These are phyloP conservation scores for Druon quercuslanigerum DNA, from an alignment of 1,140 invertebrate genomes.

Conservation along the genomic window DNA sequence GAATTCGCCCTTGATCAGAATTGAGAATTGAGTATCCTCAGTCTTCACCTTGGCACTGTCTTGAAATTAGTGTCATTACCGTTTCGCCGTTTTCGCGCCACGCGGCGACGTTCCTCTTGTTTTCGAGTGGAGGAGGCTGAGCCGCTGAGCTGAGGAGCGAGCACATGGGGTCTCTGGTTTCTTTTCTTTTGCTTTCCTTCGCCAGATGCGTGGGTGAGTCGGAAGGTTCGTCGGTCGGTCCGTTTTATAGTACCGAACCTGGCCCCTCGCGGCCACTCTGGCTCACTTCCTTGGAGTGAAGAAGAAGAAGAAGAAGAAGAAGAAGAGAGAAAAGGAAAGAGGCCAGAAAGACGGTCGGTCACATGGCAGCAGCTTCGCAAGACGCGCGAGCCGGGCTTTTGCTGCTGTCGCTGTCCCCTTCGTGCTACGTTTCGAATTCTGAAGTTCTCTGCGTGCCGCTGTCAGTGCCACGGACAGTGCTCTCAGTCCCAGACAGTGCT, in stretches of 20 bases:
- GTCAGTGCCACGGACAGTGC: conserved; percentile 11
- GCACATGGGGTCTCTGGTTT: conserved; percentile 42
- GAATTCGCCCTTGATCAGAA: no score
- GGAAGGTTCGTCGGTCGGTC: conserved; percentile 53
- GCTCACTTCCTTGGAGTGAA: background rate
- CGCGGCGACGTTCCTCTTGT: background rate
- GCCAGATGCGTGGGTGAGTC: conserved; percentile 70
- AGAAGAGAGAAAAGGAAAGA: conserved; percentile 54
- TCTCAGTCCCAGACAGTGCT: background rate
- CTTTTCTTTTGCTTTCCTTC: conserved; percentile 55
- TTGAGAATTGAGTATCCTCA: no score
- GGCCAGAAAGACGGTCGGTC: conserved; percentile 61
- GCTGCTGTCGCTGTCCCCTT: conserved; percentile 46
- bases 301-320: background rate
- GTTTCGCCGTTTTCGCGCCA: conserved; percentile 21
- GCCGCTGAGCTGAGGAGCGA: no score
- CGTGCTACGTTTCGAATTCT: conserved; percentile 56
- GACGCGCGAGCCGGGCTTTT: conserved; percentile 50
- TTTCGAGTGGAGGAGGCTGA: conserved; percentile 19
- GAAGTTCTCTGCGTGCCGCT: conserved; percentile 59
- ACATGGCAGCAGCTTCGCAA: conserved; percentile 61
- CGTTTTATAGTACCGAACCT: background rate
- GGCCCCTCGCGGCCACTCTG: conserved; percentile 31
- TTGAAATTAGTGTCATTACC: conserved; percentile 17
- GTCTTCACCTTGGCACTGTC: conserved; percentile 29